Conservation (phyloP, 2,888 invertebrate species). For the Sycophila texana region DNA sequence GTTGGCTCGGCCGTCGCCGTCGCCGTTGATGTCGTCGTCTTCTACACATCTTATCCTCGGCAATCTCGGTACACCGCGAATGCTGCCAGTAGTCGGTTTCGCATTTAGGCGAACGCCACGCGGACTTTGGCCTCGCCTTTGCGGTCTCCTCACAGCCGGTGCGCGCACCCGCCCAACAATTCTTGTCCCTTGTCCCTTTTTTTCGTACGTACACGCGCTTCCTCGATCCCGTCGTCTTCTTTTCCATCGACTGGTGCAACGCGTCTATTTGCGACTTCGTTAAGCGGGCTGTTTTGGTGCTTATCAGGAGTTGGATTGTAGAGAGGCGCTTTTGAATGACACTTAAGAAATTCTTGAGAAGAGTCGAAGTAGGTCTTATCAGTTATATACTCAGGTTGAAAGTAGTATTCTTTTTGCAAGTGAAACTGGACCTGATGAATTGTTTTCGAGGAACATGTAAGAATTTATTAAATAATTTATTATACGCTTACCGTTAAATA, state of each 20-base stretch:
- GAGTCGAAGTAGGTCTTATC: not conserved
- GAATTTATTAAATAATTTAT: not conserved
- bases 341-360: not conserved
- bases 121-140: conserved; percentile 14
- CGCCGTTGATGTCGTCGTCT: conserved; percentile 27
- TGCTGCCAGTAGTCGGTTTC: conserved; percentile 58
- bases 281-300: not conserved
- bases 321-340: no score
- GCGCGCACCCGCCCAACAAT: not conserved
- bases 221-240: not conserved
- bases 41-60: conserved; percentile 48
- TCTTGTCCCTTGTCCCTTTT: not conserved
- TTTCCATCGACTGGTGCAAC: not conserved
- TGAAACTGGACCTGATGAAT: not conserved
- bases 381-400: not conserved
- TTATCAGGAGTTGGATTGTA: no score
- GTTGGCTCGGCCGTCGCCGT: conserved; percentile 31
- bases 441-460: conserved; percentile 25
- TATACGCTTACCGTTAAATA: not conserved
- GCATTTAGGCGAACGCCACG: conserved; percentile 62
- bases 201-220: not conserved
- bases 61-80: conserved; percentile 31
- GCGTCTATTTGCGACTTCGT: not conserved
- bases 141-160: not conserved
- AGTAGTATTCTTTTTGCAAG: not conserved